These are phyloP conservation scores for Hipparchia semele DNA, from an alignment of 2,888 invertebrate genomes.

Conservation along the genomic window DNA sequence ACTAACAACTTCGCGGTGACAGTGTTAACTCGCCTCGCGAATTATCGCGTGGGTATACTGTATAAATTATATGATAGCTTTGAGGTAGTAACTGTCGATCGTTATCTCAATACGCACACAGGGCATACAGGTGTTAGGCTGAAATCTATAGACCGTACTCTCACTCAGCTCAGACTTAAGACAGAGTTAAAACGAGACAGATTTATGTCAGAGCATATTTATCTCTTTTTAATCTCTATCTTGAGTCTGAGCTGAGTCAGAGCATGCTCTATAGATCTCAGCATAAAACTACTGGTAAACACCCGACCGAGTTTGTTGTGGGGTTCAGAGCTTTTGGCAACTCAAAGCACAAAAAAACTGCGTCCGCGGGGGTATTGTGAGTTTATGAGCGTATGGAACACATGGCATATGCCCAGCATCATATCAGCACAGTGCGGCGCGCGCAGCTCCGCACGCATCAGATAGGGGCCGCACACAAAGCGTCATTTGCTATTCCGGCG, in stretches of 20 bases:
- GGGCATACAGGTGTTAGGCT: too few species aligned
- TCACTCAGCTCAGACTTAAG: too few species aligned
- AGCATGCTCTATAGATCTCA: too few species aligned
- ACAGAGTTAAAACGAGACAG: too few species aligned
- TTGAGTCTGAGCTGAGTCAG: too few species aligned
- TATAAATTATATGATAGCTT: conserved; percentile 1
- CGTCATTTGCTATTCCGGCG: conserved; percentile 68
- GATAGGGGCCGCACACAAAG: conserved; percentile 64
- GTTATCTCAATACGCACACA: background rate
- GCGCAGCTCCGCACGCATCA: conserved; percentile 47
- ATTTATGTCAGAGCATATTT: too few species aligned
- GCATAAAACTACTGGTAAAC: too few species aligned
- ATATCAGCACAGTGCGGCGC: conserved; percentile 15
- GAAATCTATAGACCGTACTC: too few species aligned
- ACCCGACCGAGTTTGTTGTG: background rate
- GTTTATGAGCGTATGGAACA: background rate
- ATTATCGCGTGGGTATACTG: conserved; percentile 16
- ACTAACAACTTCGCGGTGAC: conserved; percentile 36
- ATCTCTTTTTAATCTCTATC: too few species aligned
- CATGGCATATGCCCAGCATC: conserved; percentile 35
- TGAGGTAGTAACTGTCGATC: background rate
- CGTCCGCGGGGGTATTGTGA: background rate
- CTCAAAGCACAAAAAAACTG: background rate
- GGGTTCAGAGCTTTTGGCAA: too few species aligned
- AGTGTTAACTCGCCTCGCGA: conserved; percentile 31